These are phyloP conservation scores for Ophion ellenae DNA, from an alignment of 2,888 invertebrate species.

Conservation along the genomic window DNA sequence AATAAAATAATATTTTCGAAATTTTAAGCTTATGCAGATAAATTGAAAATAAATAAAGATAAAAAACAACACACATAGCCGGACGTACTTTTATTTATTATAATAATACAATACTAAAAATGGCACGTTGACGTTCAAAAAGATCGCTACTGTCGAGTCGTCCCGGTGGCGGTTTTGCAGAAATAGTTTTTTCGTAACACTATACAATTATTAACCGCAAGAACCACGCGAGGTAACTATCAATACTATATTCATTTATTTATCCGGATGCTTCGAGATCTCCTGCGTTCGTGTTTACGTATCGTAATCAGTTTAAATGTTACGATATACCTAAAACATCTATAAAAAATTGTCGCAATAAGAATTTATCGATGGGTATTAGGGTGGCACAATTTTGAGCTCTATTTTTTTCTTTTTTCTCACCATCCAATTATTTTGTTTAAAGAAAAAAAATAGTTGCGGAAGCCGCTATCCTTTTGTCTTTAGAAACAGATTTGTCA, in stretches of 20 bases:
- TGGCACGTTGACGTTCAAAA: conserved; percentile 48
- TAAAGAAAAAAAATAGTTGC: too few species aligned
- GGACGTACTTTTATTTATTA: conserved; percentile 47
- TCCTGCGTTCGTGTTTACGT: not conserved
- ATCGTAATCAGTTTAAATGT: not conserved
- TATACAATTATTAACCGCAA: conserved; percentile 3
- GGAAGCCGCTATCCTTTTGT: too few species aligned
- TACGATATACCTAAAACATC: conserved; percentile 35
- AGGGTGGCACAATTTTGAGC: too few species aligned
- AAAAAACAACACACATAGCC: not conserved
- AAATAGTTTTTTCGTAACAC: conserved; percentile 35
- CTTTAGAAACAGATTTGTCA: too few species aligned
- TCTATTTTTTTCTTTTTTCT: too few species aligned
- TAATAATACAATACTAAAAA: conserved; percentile 61
- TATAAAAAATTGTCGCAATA: conserved; percentile 19
- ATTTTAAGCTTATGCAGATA: too few species aligned
- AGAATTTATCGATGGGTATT: conserved; percentile 5
- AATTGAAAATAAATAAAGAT: too few species aligned
- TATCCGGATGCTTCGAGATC: conserved; percentile 21
- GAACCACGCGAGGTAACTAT: conserved; percentile 30
- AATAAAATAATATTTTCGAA: too few species aligned
- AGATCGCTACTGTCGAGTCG: conserved; percentile 25
- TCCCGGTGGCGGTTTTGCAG: conserved; percentile 10
- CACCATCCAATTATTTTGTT: too few species aligned
- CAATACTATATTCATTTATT: conserved; percentile 41